Evolutionary conservation across 1,140 invertebrate genomes (phyloP), one percentile per base, ranked within the genome.

Genomic region (Drosophila funebris): DNA sequence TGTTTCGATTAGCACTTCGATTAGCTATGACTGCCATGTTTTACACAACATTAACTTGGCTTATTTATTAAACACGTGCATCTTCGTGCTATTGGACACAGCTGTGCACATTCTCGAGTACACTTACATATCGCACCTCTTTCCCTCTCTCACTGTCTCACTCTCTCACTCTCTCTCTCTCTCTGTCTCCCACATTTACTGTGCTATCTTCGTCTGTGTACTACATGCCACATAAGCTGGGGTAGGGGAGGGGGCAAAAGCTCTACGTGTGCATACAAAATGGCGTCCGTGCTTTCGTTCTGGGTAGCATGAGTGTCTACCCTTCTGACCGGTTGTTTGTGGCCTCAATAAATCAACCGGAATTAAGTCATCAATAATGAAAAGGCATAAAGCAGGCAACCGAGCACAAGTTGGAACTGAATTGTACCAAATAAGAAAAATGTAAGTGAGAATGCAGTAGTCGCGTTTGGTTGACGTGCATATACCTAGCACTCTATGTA

Each of bases 361-460:
- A 87, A 85, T 85, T 85, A 85, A 85, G 82, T 77, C 82, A 85
- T 85, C 82, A 85, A 85, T 85, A 85, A 85, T 85, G 82, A 66
- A 82, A 81, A 78, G 82, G 82, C 82, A 85, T 85, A 85, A 85
- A 87, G 74, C 82, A 87, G 82, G 20, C 81, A 70, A 64, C 57
- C 54, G 64, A 48, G 81, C 63, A 41, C 62, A 78, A 85, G 44
- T 84, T 84, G 58, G 24, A 66, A 53, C 74, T 61, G 67, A 58
- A 63, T 66, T 74, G 66, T 44, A 54, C 33, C 57, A 43, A 60
- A 61, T 39, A 73, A 70, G 36, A 27, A 48, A 58, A 56, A 52
- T 64, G 27, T 16, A 33, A 37, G 13, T 27, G 16, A 18, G 29
- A 46, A 27, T 4, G 1, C 13, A 13, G n/a, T n/a, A 48, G 44